These are phyloP conservation scores for Anthopleura xanthogrammica DNA, from an alignment of 92 coral and sea anemone genomes.

Conservation along the genomic window DNA sequence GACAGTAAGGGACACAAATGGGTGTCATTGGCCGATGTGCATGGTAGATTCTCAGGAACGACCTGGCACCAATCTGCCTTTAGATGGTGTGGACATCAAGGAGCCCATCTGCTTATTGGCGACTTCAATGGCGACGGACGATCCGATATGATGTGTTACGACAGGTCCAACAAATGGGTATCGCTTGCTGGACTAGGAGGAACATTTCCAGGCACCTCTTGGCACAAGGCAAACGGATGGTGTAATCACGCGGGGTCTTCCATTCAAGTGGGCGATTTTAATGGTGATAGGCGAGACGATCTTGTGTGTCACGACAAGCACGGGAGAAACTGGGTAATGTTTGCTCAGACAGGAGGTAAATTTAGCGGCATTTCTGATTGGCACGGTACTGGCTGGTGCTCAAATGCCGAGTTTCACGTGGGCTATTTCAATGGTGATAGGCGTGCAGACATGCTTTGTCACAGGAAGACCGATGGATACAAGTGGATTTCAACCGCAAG, in stretches of 20 bases:
- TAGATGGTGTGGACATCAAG: neutral
- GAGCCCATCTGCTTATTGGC: neutral
- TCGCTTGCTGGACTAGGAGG: conserved; percentile 17
- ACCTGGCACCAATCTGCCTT: neutral
- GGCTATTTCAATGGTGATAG: conserved; percentile 14
- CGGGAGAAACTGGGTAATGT: conserved; percentile 19
- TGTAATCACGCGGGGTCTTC: conserved; percentile 20
- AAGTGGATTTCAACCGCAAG: neutral
- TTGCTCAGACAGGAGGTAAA: conserved; percentile 12
- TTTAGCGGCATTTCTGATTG: conserved; percentile 4
- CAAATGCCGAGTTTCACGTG: neutral
- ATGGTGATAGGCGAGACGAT: conserved; percentile 26
- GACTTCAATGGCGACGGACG: neutral
- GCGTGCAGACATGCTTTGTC: conserved; percentile 4
- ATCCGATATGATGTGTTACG: conserved; percentile 21
- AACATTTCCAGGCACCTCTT: conserved; percentile 13
- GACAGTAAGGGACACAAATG: neutral
- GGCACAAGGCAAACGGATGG: conserved; percentile 5
- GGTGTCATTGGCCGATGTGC: conserved; percentile 9
- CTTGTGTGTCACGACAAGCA: conserved; percentile 17
- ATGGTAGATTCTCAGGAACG: conserved; percentile 11
- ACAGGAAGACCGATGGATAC: neutral
- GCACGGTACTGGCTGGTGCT: neutral
- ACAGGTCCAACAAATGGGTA: conserved; percentile 10
- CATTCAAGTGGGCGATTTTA: conserved; percentile 9